phyloP scores from a whole-genome alignment of 1,140 invertebrate genomes.

The Drosophila carrolli region DNA sequence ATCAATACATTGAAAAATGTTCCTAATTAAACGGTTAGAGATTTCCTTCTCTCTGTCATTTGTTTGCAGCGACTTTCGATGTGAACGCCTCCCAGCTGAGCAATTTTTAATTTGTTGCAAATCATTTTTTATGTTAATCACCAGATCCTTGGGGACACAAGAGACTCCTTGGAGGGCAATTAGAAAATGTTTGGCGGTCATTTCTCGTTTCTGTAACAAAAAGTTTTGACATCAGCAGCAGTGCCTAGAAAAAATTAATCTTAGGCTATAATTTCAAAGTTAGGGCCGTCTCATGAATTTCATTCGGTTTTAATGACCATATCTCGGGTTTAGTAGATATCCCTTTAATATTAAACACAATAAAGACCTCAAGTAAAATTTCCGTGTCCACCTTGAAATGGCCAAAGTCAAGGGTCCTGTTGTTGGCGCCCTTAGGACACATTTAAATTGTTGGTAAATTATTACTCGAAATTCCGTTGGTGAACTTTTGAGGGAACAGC shows the following conservation, averaged over 20 bases:
- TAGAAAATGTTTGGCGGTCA: slow-evolving; percentile 57
- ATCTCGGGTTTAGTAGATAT: slow-evolving; percentile 24
- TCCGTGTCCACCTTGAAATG: slow-evolving; percentile 9
- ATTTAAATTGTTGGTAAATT: slow-evolving; percentile 54
- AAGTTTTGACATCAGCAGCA: slow-evolving; percentile 24
- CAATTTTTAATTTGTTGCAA: slow-evolving; percentile 63
- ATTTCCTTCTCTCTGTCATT: slow-evolving; percentile 39
- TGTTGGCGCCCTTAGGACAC: slow-evolving; percentile 4
- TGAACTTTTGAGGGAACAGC: slow-evolving; percentile 33
- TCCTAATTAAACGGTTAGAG: slow-evolving; percentile 67
- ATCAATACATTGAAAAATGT: slow-evolving; percentile 48
- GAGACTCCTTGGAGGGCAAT: slow-evolving; percentile 61
- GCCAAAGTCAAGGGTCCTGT: slow-evolving; percentile 30
- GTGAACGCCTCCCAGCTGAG: slow-evolving; percentile 34
- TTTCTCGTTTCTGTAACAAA: neutral
- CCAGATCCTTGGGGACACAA: slow-evolving; percentile 26
- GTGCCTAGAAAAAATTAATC: slow-evolving; percentile 57
- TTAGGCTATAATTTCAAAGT: slow-evolving; percentile 64
- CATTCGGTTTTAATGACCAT: slow-evolving; percentile 52
- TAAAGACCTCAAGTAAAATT: neutral
- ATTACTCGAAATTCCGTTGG: slow-evolving; percentile 36
- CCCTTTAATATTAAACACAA: neutral
- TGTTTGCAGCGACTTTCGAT: slow-evolving; percentile 50
- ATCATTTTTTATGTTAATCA: slow-evolving; percentile 62
- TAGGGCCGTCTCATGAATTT: slow-evolving; percentile 50